phyloP scores from a whole-genome alignment of 2,797 vertebrate species.

The Spinus pinus region DNA sequence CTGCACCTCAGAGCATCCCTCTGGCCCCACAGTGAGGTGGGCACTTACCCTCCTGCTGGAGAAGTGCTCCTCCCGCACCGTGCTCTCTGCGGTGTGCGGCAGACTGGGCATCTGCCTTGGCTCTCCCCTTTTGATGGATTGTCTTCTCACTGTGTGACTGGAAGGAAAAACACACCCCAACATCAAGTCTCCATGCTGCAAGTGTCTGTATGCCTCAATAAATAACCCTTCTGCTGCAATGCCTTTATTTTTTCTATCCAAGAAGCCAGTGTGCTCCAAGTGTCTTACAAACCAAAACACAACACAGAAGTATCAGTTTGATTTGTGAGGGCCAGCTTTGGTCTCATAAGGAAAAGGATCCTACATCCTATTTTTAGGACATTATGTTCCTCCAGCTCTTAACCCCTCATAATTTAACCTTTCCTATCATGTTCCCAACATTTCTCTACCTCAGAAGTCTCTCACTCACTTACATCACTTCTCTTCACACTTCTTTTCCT shows the following conservation, averaged over 20 bases:
- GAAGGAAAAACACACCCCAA: not conserved
- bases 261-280: not conserved
- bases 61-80: constrained; percentile 85
- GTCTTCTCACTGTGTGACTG: constrained; percentile 88
- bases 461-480: not conserved
- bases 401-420: not conserved
- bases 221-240: fast-evolving
- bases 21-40: fast-evolving
- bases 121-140: constrained; percentile 77
- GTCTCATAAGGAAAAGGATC: not conserved
- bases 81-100: constrained; percentile 84
- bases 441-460: not conserved
- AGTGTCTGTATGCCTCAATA: fast-evolving
- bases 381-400: not conserved
- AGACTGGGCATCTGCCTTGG: constrained; percentile 84
- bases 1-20: not conserved
- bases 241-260: not conserved
- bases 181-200: not conserved
- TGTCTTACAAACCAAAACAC: not conserved
- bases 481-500: not conserved
- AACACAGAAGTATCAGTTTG: not conserved
- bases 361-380: not conserved
- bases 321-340: not conserved
- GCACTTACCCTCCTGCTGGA: constrained; percentile 86
- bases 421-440: not conserved